Conservation (phyloP, 2,888 invertebrate species). For the Agriopis aurantiaria region DNA sequence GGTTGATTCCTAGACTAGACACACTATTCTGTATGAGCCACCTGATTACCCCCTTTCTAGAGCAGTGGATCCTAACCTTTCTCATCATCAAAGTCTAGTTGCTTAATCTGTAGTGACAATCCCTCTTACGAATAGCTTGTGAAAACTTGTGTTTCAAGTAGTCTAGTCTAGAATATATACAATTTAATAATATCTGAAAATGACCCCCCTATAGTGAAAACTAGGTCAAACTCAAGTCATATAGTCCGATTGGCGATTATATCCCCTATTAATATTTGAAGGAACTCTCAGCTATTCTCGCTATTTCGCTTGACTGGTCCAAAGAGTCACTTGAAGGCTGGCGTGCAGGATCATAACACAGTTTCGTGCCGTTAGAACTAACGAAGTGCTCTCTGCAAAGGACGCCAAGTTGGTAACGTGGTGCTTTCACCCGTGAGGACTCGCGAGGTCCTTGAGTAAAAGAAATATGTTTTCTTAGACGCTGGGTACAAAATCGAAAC, state of each 20-base stretch:
- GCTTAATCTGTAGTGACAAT: no score
- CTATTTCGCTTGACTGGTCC: slow-evolving; percentile 33
- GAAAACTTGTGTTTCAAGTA: no score
- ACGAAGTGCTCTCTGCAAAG: slow-evolving; percentile 67
- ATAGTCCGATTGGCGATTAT: slow-evolving; percentile 1
- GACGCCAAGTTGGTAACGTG: slow-evolving; percentile 57
- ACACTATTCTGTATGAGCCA: no score
- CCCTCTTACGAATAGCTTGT: no score
- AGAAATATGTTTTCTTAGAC: slow-evolving; percentile 30
- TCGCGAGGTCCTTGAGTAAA: slow-evolving; percentile 32
- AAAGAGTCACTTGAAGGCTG: slow-evolving; percentile 36
- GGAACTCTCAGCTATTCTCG: slow-evolving; percentile 11
- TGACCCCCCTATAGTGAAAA: not conserved
- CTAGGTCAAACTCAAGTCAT: not conserved
- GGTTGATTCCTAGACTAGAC: no score
- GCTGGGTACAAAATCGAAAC: not conserved
- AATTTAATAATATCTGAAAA: not conserved
- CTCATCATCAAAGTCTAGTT: no score
- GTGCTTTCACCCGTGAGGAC: slow-evolving; percentile 57
- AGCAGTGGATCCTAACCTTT: no score
- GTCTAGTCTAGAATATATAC: not conserved
- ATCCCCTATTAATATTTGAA: not conserved
- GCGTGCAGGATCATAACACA: slow-evolving; percentile 68
- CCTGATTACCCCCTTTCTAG: no score
- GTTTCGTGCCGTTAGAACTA: slow-evolving; percentile 61